Conservation (phyloP, 2,797 vertebrate species). For the Streptopelia turtur region DNA sequence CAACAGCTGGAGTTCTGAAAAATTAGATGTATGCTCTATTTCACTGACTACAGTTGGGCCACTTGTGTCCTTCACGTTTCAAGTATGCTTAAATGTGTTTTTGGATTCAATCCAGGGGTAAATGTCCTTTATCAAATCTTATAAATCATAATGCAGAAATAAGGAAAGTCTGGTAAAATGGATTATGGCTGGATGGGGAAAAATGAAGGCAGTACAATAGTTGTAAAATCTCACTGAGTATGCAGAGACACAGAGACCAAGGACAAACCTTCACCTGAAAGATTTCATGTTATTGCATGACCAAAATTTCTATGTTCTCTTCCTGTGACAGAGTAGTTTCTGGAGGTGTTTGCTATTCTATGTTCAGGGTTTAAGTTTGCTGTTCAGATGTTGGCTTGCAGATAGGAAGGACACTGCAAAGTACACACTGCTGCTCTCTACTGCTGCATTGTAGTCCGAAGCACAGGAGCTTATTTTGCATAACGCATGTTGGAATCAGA, state of each 20-base stretch:
- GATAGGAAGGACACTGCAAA: background rate
- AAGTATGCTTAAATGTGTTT: background rate
- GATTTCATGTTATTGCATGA: background rate
- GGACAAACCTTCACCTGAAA: background rate
- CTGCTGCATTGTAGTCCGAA: background rate
- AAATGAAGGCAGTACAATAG: background rate
- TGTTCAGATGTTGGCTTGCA: background rate
- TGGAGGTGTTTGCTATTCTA: background rate
- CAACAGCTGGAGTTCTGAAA: background rate
- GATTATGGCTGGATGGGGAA: background rate
- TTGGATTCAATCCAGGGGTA: background rate
- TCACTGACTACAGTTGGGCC: background rate
- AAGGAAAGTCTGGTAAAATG: background rate
- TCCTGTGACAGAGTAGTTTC: background rate
- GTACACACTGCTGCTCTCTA: background rate
- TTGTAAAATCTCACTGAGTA: background rate
- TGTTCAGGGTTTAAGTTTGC: background rate
- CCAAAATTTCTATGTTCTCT: background rate
- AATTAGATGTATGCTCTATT: background rate
- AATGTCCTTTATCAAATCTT: background rate
- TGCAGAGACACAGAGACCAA: background rate
- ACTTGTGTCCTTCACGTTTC: constrained; percentile 16
- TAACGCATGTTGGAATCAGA: background rate
- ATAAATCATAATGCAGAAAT: background rate
- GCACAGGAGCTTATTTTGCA: background rate